Percentiles rank a stretch among this genome's conserved stretches.
Evolutionary conservation across 30 jellyfish, hydroid and myxozoan genomes (phyloP).

Genomic region (Nemopilema nomurai): DNA sequence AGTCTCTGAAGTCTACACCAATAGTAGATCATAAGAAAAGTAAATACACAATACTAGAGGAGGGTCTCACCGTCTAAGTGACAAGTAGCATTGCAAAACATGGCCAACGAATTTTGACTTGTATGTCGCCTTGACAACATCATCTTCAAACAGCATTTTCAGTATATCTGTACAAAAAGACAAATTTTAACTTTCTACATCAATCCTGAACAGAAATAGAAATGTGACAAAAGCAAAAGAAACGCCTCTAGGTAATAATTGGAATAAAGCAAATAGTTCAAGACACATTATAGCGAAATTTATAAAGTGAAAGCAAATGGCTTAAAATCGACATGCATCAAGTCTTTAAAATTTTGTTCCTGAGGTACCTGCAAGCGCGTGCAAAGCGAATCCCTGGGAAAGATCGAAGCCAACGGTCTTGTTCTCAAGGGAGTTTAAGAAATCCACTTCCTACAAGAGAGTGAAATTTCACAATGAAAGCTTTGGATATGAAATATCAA

Average conservation of each 20-base stretch:
- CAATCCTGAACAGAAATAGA: too few relatives aligned
- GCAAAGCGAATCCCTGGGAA: conserved; percentile 87
- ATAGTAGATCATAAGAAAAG: too few relatives aligned
- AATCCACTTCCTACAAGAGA: conserved; percentile 74
- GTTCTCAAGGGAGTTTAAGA: conserved; percentile 60
- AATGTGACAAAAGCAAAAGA: too few relatives aligned
- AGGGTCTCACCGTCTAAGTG: conserved; percentile 76
- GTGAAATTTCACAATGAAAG: too few relatives aligned
- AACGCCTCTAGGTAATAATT: neutral
- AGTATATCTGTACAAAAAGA: conserved; percentile 49
- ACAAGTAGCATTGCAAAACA: conserved; percentile 80
- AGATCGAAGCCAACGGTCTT: conserved; percentile 71
- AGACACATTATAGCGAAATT: too few relatives aligned
- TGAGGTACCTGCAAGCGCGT: conserved; percentile 88
- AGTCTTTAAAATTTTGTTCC: neutral
- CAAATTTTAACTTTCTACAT: too few relatives aligned
- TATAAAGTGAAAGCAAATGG: neutral
- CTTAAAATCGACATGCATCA: neutral
- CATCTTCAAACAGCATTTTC: conserved; percentile 87
- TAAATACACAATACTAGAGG: neutral
- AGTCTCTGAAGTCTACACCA: neutral
- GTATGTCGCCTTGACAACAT: conserved; percentile 50
- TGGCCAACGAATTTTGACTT: conserved; percentile 71
- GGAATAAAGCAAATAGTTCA: too few relatives aligned
- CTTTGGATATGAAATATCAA: too few relatives aligned